Base-by-base conservation (phyloP, 2,797 vertebrate species). In the Lates japonicus region DNA sequence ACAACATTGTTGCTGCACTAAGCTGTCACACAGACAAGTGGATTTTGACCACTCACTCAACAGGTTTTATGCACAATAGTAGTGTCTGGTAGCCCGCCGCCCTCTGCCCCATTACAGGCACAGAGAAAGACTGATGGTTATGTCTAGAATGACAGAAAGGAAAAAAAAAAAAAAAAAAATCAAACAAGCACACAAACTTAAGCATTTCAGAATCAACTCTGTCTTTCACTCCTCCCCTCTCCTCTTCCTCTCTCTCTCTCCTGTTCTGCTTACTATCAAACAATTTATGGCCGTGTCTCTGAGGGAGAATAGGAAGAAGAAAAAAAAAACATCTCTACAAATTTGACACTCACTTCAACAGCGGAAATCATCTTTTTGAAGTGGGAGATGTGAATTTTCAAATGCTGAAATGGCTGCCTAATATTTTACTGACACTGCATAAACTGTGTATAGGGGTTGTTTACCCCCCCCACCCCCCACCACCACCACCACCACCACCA, bases 371-470 rank as follows among this genome's bases (percentile, higher is more conserved):
- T 85, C 58, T 74, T 68, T 93, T 93, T 92, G 86, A 93, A 92
- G 90, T 86, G 76, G 54, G 67, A 88, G 76, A 81, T 78, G 84
- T 74, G 75, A 63, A 83, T 84, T 81, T 87, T 77, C 72, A 91
- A 90, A 92, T 82, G 85, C 86, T 87, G 84, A 91, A 93, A 88
- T 86, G 82, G 83, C 87, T 83, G 82, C 72, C 60, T 87, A 84
- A 90, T 92, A 93, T 91, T 88, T 89, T 74, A 87, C 89, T 93
- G 88, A 94, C 80, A 79, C 82, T 89, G 92, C 92, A 94, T 76
- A 88, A 92, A 88, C 25, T 73, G 39, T 61, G 70, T 66, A 81
- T 70, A 71, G 52, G 77, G 68, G 59, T 83, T 90, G 81, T 86
- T 85, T 82, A 87, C 76, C 46, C 48, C 29, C 66, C 6, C n/a